phyloP scores from a whole-genome alignment of 2,113 vertebrate genomes.

The Cercocebus atys region DNA sequence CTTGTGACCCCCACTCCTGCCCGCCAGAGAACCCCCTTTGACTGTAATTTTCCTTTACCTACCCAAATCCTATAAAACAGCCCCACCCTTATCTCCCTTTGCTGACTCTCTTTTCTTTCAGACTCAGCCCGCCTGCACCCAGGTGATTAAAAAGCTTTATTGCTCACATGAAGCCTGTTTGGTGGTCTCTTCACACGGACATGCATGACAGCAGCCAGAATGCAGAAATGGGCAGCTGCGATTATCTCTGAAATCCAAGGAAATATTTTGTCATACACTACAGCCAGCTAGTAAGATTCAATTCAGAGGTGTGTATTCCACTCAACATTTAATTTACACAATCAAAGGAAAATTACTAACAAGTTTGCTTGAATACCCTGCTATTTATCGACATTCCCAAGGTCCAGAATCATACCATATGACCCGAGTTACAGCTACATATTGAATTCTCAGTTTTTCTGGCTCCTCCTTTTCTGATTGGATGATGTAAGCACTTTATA shows the following conservation, averaged over 20 bases:
- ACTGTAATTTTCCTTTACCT: too few relatives aligned
- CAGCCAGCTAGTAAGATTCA: background rate
- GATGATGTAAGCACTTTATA: background rate
- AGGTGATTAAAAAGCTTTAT: too few relatives aligned
- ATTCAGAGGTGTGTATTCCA: background rate
- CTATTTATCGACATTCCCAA: background rate
- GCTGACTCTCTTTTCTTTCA: too few relatives aligned
- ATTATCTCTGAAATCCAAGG: background rate
- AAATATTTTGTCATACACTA: background rate
- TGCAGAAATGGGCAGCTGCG: background rate
- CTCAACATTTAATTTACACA: background rate
- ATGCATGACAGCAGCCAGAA: rapidly evolving
- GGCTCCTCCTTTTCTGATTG: background rate
- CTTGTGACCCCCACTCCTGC: too few relatives aligned
- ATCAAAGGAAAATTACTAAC: background rate
- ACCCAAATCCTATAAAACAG: too few relatives aligned
- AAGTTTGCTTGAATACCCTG: background rate
- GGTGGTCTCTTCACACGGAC: too few relatives aligned
- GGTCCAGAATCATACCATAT: background rate
- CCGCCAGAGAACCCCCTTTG: too few relatives aligned
- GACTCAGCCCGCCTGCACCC: too few relatives aligned
- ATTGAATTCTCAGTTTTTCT: background rate
- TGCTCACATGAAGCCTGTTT: too few relatives aligned
- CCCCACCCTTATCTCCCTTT: too few relatives aligned
- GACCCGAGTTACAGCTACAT: background rate